phyloP scores from a whole-genome alignment of 2,797 vertebrate genomes.

The Setipinna tenuifilis region DNA sequence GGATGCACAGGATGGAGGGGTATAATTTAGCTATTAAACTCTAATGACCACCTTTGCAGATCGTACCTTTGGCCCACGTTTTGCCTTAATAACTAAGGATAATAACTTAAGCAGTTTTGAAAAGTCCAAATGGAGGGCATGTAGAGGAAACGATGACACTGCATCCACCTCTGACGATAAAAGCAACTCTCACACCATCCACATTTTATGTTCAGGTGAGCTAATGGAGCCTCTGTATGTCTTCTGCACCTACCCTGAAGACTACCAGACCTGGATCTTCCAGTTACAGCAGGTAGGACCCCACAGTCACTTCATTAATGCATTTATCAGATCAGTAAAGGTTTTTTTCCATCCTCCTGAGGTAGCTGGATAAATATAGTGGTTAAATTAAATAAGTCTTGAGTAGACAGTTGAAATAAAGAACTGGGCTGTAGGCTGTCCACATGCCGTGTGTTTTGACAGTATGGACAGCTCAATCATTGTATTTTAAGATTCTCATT shows the following conservation, averaged over 20 bases:
- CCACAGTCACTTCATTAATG: not conserved
- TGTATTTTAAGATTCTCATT: not conserved
- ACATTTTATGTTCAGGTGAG: slow-evolving; percentile 69
- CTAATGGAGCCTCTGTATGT: slow-evolving; percentile 80
- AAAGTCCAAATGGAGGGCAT: not conserved
- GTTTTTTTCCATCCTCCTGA: too few species aligned
- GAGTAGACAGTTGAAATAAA: not conserved
- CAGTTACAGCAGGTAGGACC: slow-evolving; percentile 79
- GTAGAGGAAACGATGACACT: not conserved
- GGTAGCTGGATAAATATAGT: not conserved
- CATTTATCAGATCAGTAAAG: not conserved
- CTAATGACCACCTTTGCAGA: too few species aligned
- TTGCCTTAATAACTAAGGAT: too few species aligned
- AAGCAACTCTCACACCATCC: not conserved
- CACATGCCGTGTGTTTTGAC: not conserved
- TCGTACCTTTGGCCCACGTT: too few species aligned
- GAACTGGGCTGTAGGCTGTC: not conserved
- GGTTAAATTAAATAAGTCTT: not conserved
- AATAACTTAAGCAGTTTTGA: too few species aligned
- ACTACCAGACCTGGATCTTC: slow-evolving; percentile 83
- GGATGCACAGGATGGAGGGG: too few species aligned
- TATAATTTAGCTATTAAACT: too few species aligned
- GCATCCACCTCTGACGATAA: not conserved
- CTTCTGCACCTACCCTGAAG: slow-evolving; percentile 73
- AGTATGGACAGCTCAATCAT: not conserved